Conservation (phyloP, 2,888 invertebrate species). For the Phaonia tiefii region DNA sequence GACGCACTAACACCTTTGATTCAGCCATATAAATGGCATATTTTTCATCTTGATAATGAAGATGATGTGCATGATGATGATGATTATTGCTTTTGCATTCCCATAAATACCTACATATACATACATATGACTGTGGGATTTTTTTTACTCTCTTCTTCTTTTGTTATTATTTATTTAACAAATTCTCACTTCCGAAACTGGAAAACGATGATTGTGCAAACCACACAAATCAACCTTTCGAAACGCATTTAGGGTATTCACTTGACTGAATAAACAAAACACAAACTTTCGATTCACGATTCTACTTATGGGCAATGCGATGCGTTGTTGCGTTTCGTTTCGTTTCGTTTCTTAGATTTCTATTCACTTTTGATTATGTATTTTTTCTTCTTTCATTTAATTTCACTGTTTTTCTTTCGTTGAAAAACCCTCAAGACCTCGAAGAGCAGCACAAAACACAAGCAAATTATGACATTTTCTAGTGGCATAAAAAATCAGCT, state of each 20-base stretch:
- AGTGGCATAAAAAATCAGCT: conserved; percentile 44
- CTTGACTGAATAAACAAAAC: no score
- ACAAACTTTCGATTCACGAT: background rate
- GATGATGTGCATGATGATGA: background rate
- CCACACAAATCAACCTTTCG: no score
- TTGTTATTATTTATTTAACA: conserved; percentile 28
- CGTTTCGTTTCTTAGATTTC: background rate
- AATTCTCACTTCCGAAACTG: conserved; percentile 31
- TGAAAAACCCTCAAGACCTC: conserved; percentile 12
- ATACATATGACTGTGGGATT: background rate
- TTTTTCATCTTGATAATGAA: background rate
- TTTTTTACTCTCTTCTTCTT: no score
- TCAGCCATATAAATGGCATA: conserved; percentile 16
- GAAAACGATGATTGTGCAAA: no score
- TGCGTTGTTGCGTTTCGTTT: background rate
- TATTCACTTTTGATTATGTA: no score
- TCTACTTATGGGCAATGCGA: no score
- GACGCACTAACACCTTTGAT: conserved; percentile 16
- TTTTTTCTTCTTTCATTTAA: no score
- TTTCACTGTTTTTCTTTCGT: background rate
- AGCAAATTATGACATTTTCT: background rate
- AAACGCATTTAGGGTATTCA: conserved; percentile 8
- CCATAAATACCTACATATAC: background rate
- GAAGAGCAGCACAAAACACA: conserved; percentile 1
- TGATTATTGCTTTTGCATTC: background rate